A percentile compares a stretch with the other conserved stretches of the same genome.
Conservation (phyloP, 2,113 vertebrate genomes). For the Choloepus hoffmanni region DNA sequence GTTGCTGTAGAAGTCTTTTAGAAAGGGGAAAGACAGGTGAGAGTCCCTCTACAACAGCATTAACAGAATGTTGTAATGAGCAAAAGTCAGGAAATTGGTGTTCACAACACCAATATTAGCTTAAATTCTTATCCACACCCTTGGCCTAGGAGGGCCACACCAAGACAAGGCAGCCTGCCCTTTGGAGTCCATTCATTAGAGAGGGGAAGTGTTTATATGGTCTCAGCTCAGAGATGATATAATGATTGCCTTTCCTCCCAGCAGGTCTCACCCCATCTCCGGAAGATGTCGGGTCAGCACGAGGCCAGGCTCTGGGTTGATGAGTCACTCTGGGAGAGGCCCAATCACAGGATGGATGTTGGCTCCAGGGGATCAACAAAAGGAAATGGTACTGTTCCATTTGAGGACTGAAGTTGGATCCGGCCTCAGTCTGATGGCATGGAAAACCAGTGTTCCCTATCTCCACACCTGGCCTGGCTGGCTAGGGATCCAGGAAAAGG, state of each 20-base stretch:
- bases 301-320: constrained; percentile 70
- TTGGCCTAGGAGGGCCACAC: constrained; percentile 55
- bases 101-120: constrained; percentile 55
- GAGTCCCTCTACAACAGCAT: neutral
- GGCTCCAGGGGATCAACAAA: constrained; percentile 23
- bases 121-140: constrained; percentile 74
- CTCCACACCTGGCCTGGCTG: constrained; percentile 59
- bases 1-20: neutral
- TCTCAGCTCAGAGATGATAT: constrained; percentile 55
- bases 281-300: constrained; percentile 78
- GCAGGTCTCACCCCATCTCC: constrained; percentile 77
- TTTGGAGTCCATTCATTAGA: constrained; percentile 69
- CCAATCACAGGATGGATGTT: constrained; percentile 70
- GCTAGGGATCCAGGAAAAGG: constrained; percentile 26
- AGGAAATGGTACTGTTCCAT: constrained; percentile 80
- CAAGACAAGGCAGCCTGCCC: constrained; percentile 72
- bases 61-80: constrained; percentile 47
- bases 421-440: constrained; percentile 66
- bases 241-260: constrained; percentile 79
- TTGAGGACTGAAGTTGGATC: constrained; percentile 60
- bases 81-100: constrained; percentile 57
- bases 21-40: neutral
- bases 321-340: constrained; percentile 74
- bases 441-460: constrained; percentile 52
- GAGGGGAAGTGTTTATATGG: constrained; percentile 77